phyloP scores from a whole-genome alignment of 2,113 vertebrate genomes.

The Xyrauchen texanus region DNA sequence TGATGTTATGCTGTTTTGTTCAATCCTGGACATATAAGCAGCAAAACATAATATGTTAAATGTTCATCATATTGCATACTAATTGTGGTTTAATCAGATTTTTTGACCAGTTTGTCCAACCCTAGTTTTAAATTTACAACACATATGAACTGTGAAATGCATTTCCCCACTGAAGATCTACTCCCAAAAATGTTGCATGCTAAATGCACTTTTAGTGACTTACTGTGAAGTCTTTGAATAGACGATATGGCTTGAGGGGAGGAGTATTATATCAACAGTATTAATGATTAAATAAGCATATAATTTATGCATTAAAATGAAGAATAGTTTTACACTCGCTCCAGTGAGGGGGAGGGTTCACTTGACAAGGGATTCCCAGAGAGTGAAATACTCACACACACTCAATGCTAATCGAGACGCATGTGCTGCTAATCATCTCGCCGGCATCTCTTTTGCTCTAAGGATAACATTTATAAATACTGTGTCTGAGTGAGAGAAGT shows the following conservation, averaged over 20 bases:
- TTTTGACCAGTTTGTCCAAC: too few species aligned
- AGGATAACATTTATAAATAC: slow-evolving; percentile 26
- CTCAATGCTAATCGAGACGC: slow-evolving; percentile 37
- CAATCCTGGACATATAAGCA: too few species aligned
- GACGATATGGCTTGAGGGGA: slow-evolving; percentile 16
- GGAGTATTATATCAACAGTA: slow-evolving; percentile 25
- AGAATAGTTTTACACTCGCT: slow-evolving; percentile 14
- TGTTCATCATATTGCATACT: too few species aligned
- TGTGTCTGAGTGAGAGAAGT: slow-evolving; percentile 23
- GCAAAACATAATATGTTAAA: too few species aligned
- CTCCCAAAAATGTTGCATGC: neutral
- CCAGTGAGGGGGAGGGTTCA: neutral
- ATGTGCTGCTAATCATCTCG: slow-evolving; percentile 47
- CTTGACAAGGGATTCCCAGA: slow-evolving; percentile 3
- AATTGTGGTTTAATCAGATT: too few species aligned
- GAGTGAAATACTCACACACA: neutral
- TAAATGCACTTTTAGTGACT: slow-evolving; percentile 20
- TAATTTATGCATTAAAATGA: slow-evolving; percentile 36
- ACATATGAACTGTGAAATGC: neutral
- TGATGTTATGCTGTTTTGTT: too few species aligned
- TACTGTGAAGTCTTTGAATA: neutral
- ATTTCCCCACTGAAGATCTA: neutral
- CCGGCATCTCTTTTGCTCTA: slow-evolving; percentile 26
- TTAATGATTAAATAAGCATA: slow-evolving; percentile 37
- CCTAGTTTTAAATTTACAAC: neutral